Percentiles rank a stretch among this genome's conserved stretches.
Conservation (phyloP, 1,140 invertebrate species). For the Ladona fulva region DNA sequence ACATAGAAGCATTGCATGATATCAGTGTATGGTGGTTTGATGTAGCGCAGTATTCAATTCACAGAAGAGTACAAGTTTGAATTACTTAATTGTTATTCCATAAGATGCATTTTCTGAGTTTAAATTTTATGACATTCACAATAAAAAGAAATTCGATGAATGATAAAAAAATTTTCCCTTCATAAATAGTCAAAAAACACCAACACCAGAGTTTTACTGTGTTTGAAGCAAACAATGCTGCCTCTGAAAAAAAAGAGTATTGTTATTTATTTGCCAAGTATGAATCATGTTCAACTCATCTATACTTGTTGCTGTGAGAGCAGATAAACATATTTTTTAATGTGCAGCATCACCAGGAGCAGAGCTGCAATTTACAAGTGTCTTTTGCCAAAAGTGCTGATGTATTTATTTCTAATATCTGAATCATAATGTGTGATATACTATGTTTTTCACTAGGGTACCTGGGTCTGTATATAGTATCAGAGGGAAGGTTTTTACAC, state of each 20-base stretch:
- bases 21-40: not conserved
- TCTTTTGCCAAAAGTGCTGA: slow-evolving; percentile 17
- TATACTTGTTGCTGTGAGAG: not conserved
- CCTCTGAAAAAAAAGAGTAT: not conserved
- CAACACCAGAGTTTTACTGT: not conserved
- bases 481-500: slow-evolving; percentile 14
- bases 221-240: not conserved
- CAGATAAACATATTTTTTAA: slow-evolving; percentile 9
- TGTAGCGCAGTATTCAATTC: not conserved
- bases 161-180: not conserved
- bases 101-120: too few relatives aligned
- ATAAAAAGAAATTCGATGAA: not conserved
- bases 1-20: not conserved
- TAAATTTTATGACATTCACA: not conserved
- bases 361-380: slow-evolving; percentile 13
- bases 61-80: not conserved
- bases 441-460: slow-evolving; percentile 15
- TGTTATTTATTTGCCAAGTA: not conserved
- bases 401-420: slow-evolving; percentile 13
- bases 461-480: slow-evolving; percentile 16
- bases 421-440: slow-evolving; percentile 14
- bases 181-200: not conserved
- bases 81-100: too few relatives aligned
- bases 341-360: not conserved
- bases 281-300: not conserved